Evolutionary conservation across 2,797 vertebrate species (phyloP).

Genomic region (Lemur catta): DNA sequence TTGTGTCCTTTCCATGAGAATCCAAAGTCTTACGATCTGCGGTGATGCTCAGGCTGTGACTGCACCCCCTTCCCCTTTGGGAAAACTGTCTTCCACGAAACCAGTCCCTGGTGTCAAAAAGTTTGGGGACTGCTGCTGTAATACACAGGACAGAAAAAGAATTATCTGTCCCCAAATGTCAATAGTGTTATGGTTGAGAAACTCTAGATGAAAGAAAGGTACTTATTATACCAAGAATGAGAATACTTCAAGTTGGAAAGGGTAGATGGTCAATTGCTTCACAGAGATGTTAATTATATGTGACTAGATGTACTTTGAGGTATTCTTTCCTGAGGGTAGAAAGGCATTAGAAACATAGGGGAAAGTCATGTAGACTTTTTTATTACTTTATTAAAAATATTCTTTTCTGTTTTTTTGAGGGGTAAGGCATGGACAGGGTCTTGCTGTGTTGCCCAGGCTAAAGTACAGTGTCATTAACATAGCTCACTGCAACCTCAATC

Average conservation of each 20-base stretch:
- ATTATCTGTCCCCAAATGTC: neutral
- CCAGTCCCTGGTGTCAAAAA: too few relatives aligned
- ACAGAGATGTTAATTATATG: neutral
- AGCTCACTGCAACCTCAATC: neutral
- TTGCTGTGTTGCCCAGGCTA: neutral
- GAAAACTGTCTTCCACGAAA: too few relatives aligned
- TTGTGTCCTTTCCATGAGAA: too few relatives aligned
- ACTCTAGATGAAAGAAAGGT: neutral
- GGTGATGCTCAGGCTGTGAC: too few relatives aligned
- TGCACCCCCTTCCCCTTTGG: too few relatives aligned
- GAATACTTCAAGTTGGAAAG: slow-evolving; percentile 29
- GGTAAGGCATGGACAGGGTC: fast-evolving
- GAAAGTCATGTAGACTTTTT: neutral
- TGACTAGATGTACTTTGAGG: neutral
- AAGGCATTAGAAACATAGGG: neutral
- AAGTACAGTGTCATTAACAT: neutral
- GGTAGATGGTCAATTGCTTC: neutral
- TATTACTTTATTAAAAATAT: neutral
- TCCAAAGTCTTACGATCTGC: too few relatives aligned
- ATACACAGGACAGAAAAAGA: neutral
- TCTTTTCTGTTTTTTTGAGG: neutral
- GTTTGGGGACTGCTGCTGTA: too few relatives aligned
- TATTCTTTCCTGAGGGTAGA: neutral
- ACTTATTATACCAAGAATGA: neutral
- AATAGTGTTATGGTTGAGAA: neutral